Base-by-base conservation (phyloP, 2,113 vertebrate species). In the Lophius piscatorius region DNA sequence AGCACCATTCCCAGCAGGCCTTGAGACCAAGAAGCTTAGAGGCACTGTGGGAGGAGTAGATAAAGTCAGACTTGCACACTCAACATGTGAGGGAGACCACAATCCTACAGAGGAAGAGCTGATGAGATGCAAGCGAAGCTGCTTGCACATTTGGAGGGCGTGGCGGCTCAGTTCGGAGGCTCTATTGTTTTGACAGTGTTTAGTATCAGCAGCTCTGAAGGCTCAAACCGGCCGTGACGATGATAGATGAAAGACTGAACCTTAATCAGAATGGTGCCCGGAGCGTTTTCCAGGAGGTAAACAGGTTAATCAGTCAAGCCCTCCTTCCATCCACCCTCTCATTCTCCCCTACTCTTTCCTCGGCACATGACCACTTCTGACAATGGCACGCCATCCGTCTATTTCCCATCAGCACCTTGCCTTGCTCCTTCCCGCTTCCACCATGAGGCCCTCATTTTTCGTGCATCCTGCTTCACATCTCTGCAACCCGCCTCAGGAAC, bases 281-380 rank as follows among this genome's bases (percentile, higher is more conserved):
- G 66, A 87, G 90, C 90, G 69, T 82, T 89, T 89, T 89, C 84
- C 72, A 80, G 84, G 87, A 86, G 83, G 83, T 88, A 88, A 89
- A 90, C 90, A 90, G 90, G 87, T 91, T 91, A 91, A 91, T 92
- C 91, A 87, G 88, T 91, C 90, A 90, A 85, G 68, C 69, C 68
- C 77, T 76, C 82, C 81, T 80, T 78, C 84, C 85, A 77, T 78
- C 76, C 76, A 69, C 76, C 73, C 70, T 74, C 60, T 70, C 68
- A 58, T 76, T 77, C 74, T 76, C 58, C 47, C 38, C 47, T 33
- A 55, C 80, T 69, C 75, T 69, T 78, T 81, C 74, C 79, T 73
- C 73, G 35, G 87, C 87, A 90, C 81, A 84, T 88, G 88, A 89
- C 85, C 84, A 79, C 72, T 81, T 85, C 87, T 78, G 86, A 89